Evolutionary conservation across 2,888 invertebrate species (phyloP).

Genomic region (Norana najaformis): DNA sequence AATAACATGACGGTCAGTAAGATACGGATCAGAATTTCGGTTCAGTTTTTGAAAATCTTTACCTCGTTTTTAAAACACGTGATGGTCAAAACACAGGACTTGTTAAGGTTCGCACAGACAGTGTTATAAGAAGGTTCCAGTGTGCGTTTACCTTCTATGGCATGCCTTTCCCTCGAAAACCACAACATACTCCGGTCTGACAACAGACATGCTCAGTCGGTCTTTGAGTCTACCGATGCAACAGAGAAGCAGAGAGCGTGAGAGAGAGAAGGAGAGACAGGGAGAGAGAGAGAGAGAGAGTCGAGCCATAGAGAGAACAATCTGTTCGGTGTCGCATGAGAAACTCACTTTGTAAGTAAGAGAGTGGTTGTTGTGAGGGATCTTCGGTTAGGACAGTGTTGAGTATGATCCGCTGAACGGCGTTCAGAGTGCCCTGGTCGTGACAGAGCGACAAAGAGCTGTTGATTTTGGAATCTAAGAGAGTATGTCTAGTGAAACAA

Average conservation of each 20-base stretch:
- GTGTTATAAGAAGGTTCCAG: not conserved
- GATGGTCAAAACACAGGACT: not conserved
- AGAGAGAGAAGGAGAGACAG: not conserved
- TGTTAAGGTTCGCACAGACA: not conserved
- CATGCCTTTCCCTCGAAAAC: too few species aligned
- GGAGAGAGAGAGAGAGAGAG: not conserved
- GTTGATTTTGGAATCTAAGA: constrained; percentile 93
- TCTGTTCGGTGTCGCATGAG: too few species aligned
- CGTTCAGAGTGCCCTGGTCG: constrained; percentile 89
- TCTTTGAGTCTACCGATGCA: not conserved
- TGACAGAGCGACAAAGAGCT: constrained; percentile 88
- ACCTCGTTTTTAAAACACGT: too few species aligned
- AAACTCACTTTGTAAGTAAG: constrained; percentile 81
- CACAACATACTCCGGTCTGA: too few species aligned
- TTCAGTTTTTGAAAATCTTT: too few species aligned
- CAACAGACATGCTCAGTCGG: not conserved
- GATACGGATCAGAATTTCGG: not conserved
- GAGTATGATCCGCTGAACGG: constrained; percentile 93
- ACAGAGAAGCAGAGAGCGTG: not conserved
- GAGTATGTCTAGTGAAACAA: constrained; percentile 70
- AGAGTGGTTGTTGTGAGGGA: constrained; percentile 88
- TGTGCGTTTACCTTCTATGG: not conserved
- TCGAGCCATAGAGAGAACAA: not conserved
- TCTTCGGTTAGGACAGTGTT: constrained; percentile 93
- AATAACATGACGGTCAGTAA: too few species aligned